Evolutionary conservation across 2,113 vertebrate species (phyloP).

Genomic region (Baryphthengus martii): DNA sequence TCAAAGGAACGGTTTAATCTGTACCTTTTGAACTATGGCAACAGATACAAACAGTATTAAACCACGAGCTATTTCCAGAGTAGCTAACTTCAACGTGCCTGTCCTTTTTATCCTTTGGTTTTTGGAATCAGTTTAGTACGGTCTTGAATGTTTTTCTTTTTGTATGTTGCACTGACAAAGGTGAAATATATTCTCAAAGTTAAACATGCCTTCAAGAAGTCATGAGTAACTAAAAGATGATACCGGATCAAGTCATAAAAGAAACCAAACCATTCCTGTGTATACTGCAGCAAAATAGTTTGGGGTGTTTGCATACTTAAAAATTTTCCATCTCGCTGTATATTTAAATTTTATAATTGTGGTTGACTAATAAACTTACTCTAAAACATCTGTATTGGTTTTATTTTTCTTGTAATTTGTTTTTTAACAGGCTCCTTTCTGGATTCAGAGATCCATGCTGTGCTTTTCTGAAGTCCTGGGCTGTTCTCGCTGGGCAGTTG

Average conservation of each 20-base stretch:
- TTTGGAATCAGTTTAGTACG: neutral
- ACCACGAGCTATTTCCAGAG: neutral
- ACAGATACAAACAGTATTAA: neutral
- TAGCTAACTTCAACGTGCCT: constrained; percentile 46
- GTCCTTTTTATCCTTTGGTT: neutral
- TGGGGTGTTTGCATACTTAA: constrained; percentile 21
- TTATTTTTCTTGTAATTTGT: neutral
- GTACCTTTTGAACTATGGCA: constrained; percentile 36
- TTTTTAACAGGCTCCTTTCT: neutral
- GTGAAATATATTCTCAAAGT: constrained; percentile 13
- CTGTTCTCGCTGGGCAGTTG: neutral
- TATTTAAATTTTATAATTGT: constrained; percentile 68
- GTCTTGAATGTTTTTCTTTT: constrained; percentile 5
- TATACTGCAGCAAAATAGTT: constrained; percentile 65
- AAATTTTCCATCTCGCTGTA: constrained; percentile 44
- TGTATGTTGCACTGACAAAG: neutral
- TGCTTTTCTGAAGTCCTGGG: neutral
- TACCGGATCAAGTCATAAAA: neutral
- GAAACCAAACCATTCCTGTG: constrained; percentile 66
- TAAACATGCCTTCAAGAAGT: constrained; percentile 14
- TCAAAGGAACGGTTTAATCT: constrained; percentile 43
- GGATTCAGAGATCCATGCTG: neutral
- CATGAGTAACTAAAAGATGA: constrained; percentile 23
- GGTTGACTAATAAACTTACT: constrained; percentile 71
- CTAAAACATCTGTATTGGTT: neutral